phyloP scores from a whole-genome alignment of 2,888 invertebrate genomes.

The Andrena hattorfiana region DNA sequence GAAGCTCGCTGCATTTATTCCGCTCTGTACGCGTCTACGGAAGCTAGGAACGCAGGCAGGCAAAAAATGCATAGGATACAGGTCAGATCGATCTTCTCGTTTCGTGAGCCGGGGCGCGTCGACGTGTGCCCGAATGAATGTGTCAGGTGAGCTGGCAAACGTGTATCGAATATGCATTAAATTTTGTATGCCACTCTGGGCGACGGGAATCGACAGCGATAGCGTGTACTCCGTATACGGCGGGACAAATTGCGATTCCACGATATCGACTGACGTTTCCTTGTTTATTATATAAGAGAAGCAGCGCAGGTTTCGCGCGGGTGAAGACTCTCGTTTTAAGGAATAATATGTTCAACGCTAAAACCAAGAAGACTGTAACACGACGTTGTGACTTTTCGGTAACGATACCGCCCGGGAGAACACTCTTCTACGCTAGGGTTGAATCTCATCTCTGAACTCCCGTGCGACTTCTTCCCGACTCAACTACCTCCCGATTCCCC shows the following conservation, averaged over 20 bases:
- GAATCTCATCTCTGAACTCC: too few relatives aligned
- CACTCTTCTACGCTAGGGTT: too few relatives aligned
- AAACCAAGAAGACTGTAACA: too few relatives aligned
- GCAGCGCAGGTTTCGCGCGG: background rate
- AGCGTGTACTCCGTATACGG: background rate
- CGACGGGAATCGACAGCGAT: background rate
- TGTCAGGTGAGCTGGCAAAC: slow-evolving; percentile 46
- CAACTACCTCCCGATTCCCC: too few relatives aligned
- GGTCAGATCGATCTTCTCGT: slow-evolving; percentile 70
- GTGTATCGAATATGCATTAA: slow-evolving; percentile 59
- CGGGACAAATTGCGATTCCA: background rate
- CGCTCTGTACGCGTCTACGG: slow-evolving; percentile 1
- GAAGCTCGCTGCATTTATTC: too few relatives aligned
- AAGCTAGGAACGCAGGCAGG: slow-evolving; percentile 45
- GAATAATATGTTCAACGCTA: too few relatives aligned
- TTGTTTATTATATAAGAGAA: background rate
- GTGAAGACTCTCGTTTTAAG: too few relatives aligned
- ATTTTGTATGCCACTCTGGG: background rate
- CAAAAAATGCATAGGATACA: slow-evolving; percentile 57
- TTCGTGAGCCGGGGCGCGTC: slow-evolving; percentile 63
- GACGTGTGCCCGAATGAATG: slow-evolving; percentile 47
- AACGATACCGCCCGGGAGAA: too few relatives aligned
- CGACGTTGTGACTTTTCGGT: too few relatives aligned
- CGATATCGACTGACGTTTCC: background rate
- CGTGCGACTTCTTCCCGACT: too few relatives aligned